These are phyloP conservation scores for Steinernema hermaphroditum DNA, from an alignment of 2,888 invertebrate species.

Conservation along the genomic window DNA sequence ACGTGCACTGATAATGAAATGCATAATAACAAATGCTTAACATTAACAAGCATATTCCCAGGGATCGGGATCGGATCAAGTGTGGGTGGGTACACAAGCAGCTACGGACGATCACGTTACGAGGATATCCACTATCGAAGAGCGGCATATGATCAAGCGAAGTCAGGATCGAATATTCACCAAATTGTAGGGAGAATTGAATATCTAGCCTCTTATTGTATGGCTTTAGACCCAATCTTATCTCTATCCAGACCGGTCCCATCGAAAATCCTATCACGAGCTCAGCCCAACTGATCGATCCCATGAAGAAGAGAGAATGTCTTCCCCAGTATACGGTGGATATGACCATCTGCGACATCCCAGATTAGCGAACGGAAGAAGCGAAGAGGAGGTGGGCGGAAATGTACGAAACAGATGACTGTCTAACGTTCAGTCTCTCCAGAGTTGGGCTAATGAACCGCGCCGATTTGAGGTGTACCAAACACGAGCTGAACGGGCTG, in stretches of 20 bases:
- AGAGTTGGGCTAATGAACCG: constrained; percentile 52
- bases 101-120: constrained; percentile 48
- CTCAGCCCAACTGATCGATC: constrained; percentile 4
- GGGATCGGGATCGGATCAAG: not conserved
- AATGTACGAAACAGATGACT: not conserved
- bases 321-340: constrained; percentile 15
- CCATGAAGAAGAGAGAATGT: not conserved
- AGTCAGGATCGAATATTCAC: constrained; percentile 35
- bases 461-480: constrained; percentile 64
- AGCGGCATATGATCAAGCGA: constrained; percentile 41
- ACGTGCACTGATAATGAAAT: too few species aligned
- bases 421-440: constrained; percentile 38
- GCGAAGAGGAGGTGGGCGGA: not conserved
- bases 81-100: not conserved
- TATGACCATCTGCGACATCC: constrained; percentile 16
- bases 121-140: constrained; percentile 49
- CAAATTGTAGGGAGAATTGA: constrained; percentile 32
- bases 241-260: constrained; percentile 12
- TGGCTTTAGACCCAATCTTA: constrained; percentile 2
- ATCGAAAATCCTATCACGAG: constrained; percentile 23
- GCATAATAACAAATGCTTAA: too few species aligned
- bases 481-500: constrained; percentile 63
- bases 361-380: not conserved
- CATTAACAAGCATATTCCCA: too few species aligned
- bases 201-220: constrained; percentile 29